These are phyloP conservation scores for Euwallacea similis DNA, from an alignment of 1,140 invertebrate genomes.

Conservation along the genomic window DNA sequence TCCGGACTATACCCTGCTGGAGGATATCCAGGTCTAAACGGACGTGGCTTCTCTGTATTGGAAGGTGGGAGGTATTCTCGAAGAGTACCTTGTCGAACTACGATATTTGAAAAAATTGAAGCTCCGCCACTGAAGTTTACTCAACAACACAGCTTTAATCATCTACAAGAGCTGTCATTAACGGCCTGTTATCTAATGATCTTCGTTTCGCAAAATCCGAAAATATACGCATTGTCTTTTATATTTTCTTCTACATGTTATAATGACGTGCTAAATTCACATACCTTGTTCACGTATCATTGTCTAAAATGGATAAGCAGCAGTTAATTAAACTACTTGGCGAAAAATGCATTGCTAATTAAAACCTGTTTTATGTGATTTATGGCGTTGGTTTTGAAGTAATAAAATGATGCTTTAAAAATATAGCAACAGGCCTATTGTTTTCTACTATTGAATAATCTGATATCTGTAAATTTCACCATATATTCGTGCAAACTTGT, in stretches of 20 bases:
- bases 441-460: too few relatives aligned
- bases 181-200: neutral
- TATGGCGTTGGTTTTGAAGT: too few relatives aligned
- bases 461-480: too few relatives aligned
- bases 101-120: conserved; percentile 41
- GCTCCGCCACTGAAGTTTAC: neutral
- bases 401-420: too few relatives aligned
- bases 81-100: conserved; percentile 63
- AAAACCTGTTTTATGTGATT: too few relatives aligned
- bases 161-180: neutral
- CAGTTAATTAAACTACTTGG: conserved; percentile 1
- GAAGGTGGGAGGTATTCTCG: conserved; percentile 63
- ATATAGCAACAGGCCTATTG: too few relatives aligned
- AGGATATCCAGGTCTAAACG: conserved; percentile 64
- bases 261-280: conserved; percentile 15
- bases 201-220: conserved; percentile 3
- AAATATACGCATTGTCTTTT: conserved; percentile 17
- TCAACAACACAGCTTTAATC: neutral
- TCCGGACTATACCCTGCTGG: conserved; percentile 49
- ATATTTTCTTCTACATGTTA: neutral
- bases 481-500: neutral
- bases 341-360: neutral
- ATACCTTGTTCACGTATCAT: conserved; percentile 4
- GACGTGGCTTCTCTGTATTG: conserved; percentile 67
- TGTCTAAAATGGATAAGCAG: conserved; percentile 5